These are phyloP conservation scores for Zeuzera pyrina DNA, from an alignment of 2,888 invertebrate species.

Conservation along the genomic window DNA sequence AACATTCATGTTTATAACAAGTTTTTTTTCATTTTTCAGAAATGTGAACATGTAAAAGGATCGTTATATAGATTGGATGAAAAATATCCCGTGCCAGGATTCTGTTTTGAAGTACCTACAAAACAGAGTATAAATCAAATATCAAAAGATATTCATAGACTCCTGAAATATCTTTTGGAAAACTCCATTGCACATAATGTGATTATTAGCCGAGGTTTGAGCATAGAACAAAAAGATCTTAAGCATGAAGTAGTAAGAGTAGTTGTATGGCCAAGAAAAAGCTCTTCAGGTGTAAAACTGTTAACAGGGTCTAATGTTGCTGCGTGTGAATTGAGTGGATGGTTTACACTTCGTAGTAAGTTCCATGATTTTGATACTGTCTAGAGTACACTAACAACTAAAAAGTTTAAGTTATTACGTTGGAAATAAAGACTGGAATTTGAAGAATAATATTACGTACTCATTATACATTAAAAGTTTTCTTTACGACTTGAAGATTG, in stretches of 20 bases:
- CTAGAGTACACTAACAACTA: not conserved
- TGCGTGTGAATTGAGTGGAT: conserved; percentile 84
- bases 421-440: no score
- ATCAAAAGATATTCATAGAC: conserved; percentile 49
- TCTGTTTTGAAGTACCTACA: conserved; percentile 75
- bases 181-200: conserved; percentile 83
- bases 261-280: conserved; percentile 78
- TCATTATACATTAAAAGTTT: no score
- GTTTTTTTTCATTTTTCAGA: conserved; percentile 56
- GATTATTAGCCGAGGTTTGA: conserved; percentile 75
- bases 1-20: conserved; percentile 3
- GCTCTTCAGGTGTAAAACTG: conserved; percentile 71
- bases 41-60: conserved; percentile 65
- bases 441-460: no score
- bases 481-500: no score
- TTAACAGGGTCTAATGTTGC: conserved; percentile 77
- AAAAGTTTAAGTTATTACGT: not conserved
- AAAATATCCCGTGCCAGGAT: conserved; percentile 77
- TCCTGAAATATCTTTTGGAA: conserved; percentile 73
- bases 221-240: conserved; percentile 18
- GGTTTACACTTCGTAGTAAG: conserved; percentile 79
- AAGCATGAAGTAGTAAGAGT: conserved; percentile 62
- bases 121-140: conserved; percentile 27
- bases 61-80: conserved; percentile 60
- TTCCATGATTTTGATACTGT: conserved; percentile 14